Conservation (phyloP, 1,140 invertebrate genomes). For the Mactra quadrangularis region DNA sequence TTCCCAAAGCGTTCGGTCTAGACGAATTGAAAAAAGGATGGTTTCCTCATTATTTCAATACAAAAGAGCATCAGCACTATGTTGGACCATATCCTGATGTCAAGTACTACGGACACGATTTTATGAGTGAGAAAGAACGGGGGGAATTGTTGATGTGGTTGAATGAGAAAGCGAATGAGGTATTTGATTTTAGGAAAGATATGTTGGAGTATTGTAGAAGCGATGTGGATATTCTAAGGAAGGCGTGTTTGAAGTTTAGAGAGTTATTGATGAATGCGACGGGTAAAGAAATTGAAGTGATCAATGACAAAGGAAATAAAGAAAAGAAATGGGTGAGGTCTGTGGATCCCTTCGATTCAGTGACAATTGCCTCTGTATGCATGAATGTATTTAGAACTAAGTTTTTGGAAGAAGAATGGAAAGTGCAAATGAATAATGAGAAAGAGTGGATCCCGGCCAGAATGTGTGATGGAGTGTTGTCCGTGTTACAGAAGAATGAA, state of each 20-base stretch:
- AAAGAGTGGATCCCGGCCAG: not conserved
- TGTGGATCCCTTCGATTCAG: conserved; percentile 60
- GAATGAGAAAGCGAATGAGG: conserved; percentile 16
- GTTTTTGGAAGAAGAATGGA: conserved; percentile 57
- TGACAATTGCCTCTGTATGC: conserved; percentile 61
- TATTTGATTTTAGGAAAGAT: conserved; percentile 60
- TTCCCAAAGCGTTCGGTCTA: conserved; percentile 51
- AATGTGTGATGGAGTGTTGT: too few relatives aligned
- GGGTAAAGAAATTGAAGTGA: conserved; percentile 52
- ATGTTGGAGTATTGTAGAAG: conserved; percentile 53
- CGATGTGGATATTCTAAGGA: conserved; percentile 41
- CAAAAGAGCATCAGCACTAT: conserved; percentile 35
- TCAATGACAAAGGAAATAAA: conserved; percentile 13
- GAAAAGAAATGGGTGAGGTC: not conserved
- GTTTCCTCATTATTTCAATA: conserved; percentile 56
- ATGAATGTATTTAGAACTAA: conserved; percentile 48
- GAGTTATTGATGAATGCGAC: conserved; percentile 44
- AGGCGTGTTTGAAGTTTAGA: conserved; percentile 59
- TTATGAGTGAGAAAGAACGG: conserved; percentile 25
- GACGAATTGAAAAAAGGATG: conserved; percentile 48
- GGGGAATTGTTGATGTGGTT: conserved; percentile 44
- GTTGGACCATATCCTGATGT: conserved; percentile 25
- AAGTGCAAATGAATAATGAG: conserved; percentile 24
- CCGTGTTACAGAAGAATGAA: too few relatives aligned
- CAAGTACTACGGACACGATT: conserved; percentile 14